Conservation (phyloP, 2,797 vertebrate genomes). For the Sebastes iracundus region DNA sequence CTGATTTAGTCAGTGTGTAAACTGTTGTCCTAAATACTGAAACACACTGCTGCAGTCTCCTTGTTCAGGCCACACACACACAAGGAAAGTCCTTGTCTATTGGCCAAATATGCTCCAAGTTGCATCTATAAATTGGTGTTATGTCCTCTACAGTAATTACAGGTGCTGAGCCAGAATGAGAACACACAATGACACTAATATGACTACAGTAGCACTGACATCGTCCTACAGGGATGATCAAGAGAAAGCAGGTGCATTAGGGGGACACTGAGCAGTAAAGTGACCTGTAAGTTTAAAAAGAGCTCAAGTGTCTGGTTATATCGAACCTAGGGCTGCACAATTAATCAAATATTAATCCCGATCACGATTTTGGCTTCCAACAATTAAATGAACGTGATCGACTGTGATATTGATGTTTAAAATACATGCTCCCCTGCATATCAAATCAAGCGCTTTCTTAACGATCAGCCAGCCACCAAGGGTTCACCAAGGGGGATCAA, state of each 20-base stretch:
- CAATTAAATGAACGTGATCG: too few species aligned
- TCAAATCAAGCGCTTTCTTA: too few species aligned
- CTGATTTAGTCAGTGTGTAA: slow-evolving; percentile 12
- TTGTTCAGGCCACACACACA: not conserved
- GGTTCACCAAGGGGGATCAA: too few species aligned
- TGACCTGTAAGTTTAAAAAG: not conserved
- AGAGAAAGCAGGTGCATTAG: not conserved
- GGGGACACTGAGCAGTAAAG: not conserved
- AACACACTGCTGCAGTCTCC: not conserved
- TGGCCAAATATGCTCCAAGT: not conserved
- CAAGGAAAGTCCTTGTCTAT: not conserved
- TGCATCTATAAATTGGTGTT: not conserved
- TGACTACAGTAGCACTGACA: not conserved
- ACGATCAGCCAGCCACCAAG: too few species aligned
- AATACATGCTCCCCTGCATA: too few species aligned
- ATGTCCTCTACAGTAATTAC: not conserved
- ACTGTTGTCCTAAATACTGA: slow-evolving; percentile 8
- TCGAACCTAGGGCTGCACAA: too few species aligned
- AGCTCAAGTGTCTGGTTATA: fast-evolving
- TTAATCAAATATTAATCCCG: fast-evolving
- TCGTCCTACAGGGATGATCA: not conserved
- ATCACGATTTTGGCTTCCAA: fast-evolving
- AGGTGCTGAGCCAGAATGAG: not conserved
- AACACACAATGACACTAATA: not conserved
- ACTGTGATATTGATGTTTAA: too few species aligned